These are phyloP conservation scores for Tribolium castaneum DNA, from an alignment of 1,140 invertebrate species.

Conservation along the genomic window DNA sequence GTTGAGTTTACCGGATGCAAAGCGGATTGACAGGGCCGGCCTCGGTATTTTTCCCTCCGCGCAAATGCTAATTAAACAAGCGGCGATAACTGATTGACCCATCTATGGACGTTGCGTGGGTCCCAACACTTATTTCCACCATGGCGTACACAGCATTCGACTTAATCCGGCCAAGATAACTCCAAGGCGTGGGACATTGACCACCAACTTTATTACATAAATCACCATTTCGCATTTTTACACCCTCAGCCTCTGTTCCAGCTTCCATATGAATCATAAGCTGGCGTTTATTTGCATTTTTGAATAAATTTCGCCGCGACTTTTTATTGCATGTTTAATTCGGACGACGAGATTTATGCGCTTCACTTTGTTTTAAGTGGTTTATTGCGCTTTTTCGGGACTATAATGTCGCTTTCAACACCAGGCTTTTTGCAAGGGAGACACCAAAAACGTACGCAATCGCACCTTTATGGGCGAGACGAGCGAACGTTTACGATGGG, in stretches of 20 bases:
- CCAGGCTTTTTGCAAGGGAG: background rate
- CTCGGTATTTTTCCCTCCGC: background rate
- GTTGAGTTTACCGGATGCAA: background rate
- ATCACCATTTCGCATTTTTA: background rate
- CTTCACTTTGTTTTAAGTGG: conserved; percentile 35
- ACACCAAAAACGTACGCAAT: background rate
- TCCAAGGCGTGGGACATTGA: background rate
- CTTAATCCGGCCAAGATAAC: conserved; percentile 12
- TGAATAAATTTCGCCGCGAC: conserved; percentile 29
- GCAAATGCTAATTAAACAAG: background rate
- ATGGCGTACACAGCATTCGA: background rate
- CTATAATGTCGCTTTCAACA: conserved; percentile 8
- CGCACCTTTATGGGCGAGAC: conserved; percentile 12
- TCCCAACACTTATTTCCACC: background rate
- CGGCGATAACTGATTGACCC: background rate
- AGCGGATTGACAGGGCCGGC: conserved; percentile 14
- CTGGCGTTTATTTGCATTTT: conserved; percentile 31
- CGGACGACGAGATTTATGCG: conserved; percentile 24
- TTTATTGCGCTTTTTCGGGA: conserved; percentile 18
- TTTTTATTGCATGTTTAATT: conserved; percentile 35
- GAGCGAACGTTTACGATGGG: conserved; percentile 2
- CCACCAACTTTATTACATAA: conserved; percentile 18
- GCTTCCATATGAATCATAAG: conserved; percentile 23
- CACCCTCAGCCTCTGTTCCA: background rate
- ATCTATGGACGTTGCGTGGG: background rate